Evolutionary conservation across 2,888 invertebrate genomes (phyloP).

Genomic region (Eupithecia subfuscata): DNA sequence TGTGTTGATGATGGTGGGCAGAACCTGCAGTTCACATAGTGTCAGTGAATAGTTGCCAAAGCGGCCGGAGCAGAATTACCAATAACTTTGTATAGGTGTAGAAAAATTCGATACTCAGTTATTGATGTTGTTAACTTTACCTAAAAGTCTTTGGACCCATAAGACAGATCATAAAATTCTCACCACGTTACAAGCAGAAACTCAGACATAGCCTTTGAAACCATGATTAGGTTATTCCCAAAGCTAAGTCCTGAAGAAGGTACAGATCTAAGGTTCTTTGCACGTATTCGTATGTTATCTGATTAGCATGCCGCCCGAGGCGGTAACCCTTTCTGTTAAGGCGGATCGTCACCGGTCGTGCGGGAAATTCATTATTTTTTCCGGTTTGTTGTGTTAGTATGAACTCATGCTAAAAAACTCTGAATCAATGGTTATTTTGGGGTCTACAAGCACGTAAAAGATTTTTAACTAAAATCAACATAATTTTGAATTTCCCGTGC

Average conservation of each 20-base stretch:
- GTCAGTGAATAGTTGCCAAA: too few species aligned
- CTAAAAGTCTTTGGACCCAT: background rate
- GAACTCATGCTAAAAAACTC: too few species aligned
- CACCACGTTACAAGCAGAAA: background rate
- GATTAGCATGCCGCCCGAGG: constrained; percentile 1
- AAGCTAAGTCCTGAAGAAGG: background rate
- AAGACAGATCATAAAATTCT: background rate
- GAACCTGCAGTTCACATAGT: too few species aligned
- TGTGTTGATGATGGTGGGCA: too few species aligned
- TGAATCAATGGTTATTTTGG: too few species aligned
- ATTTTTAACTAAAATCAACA: too few species aligned
- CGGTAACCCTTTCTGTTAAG: background rate
- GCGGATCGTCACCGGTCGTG: background rate
- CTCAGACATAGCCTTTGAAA: background rate
- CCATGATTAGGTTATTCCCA: constrained; percentile 16
- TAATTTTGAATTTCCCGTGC: too few species aligned
- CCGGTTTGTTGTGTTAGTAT: background rate
- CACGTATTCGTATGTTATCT: constrained; percentile 15
- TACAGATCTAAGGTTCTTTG: background rate
- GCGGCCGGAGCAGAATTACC: too few species aligned
- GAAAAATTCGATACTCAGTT: too few species aligned
- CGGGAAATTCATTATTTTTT: background rate
- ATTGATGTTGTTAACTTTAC: background rate
- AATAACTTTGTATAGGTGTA: too few species aligned
- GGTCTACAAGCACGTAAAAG: too few species aligned